Percentiles rank a stretch among this genome's conserved stretches.
Conservation (phyloP, 2,888 invertebrate species). For the Dyspetes luteomarginatus region DNA sequence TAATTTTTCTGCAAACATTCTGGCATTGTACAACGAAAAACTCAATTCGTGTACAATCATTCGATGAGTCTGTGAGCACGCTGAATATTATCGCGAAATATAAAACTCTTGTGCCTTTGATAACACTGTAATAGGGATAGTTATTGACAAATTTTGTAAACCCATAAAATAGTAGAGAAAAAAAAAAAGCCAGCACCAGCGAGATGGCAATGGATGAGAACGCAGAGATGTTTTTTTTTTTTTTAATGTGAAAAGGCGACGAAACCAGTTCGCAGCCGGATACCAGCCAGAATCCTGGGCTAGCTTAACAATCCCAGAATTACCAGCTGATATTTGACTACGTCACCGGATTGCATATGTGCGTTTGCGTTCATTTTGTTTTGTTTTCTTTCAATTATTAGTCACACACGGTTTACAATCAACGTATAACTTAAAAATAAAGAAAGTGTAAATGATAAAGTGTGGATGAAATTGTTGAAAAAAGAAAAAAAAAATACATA, state of each 20-base stretch:
- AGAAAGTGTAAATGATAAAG: constrained; percentile 3
- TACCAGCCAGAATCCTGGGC: constrained; percentile 96
- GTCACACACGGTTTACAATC: constrained; percentile 78
- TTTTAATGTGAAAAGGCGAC: constrained; percentile 80
- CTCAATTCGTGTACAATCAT: too few relatives aligned
- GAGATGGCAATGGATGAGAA: constrained; percentile 79
- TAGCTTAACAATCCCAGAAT: constrained; percentile 92
- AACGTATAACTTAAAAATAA: constrained; percentile 62
- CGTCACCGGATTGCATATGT: constrained; percentile 78
- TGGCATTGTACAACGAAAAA: too few relatives aligned
- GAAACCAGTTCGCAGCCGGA: constrained; percentile 85
- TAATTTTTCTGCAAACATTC: too few relatives aligned
- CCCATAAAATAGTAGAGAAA: constrained; percentile 34
- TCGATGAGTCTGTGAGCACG: too few relatives aligned
- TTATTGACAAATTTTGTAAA: constrained; percentile 8
- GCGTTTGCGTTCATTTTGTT: constrained; percentile 70
- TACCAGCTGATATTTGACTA: constrained; percentile 99
- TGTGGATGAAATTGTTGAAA: constrained; percentile 10
- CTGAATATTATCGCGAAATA: not conserved
- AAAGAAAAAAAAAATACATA: not conserved
- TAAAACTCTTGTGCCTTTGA: constrained; percentile 5
- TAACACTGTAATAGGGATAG: not conserved
- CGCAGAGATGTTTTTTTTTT: constrained; percentile 75
- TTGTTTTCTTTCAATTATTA: constrained; percentile 74
- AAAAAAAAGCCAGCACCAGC: constrained; percentile 80